Percentiles rank a stretch among this genome's conserved stretches.
phyloP scores from a whole-genome alignment of 92 coral and sea anemone species.

The Epizoanthus ramosus region DNA sequence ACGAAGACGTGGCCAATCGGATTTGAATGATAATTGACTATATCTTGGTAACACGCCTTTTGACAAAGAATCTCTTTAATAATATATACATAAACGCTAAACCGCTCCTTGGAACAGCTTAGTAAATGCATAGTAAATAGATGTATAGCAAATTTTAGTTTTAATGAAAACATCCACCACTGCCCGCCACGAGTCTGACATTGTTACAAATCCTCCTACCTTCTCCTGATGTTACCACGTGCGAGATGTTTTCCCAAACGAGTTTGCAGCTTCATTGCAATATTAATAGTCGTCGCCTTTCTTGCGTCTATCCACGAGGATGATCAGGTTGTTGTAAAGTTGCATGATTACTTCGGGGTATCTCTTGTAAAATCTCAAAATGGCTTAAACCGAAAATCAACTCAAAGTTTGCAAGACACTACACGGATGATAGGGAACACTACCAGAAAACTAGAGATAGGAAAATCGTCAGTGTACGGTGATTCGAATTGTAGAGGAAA shows the following conservation, averaged over 20 bases:
- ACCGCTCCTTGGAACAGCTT: no score
- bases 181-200: not conserved
- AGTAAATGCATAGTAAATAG: not conserved
- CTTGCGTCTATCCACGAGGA: not conserved
- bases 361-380: no score
- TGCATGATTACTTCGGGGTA: not conserved
- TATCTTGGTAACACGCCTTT: not conserved
- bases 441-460: not conserved
- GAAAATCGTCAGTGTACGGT: not conserved
- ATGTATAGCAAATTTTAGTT: no score
- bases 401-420: not conserved
- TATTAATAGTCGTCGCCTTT: not conserved
- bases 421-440: not conserved
- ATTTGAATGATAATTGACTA: no score
- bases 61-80: not conserved
- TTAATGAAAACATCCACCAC: not conserved
- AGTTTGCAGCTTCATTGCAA: not conserved
- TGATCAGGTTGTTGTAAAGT: not conserved
- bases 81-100: no score
- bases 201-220: not conserved
- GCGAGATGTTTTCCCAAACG: not conserved
- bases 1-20: no score
- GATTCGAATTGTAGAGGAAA: conserved; percentile 22
- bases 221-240: not conserved
- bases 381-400: not conserved